Conservation (phyloP, 2,113 vertebrate species). For the Lasiurus cinereus region DNA sequence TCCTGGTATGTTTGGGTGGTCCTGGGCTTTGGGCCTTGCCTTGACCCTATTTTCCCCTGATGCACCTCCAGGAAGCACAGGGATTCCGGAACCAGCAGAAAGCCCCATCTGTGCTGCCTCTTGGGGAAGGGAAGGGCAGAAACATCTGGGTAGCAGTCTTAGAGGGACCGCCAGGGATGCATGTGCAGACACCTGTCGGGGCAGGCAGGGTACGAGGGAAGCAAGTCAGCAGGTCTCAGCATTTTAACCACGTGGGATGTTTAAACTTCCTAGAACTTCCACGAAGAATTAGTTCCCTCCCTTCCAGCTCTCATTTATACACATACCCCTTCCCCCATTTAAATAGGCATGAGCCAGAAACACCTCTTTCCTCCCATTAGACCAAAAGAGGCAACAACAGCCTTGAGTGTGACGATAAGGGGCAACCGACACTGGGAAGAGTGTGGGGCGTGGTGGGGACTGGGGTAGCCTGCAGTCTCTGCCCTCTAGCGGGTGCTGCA, state of each 20-base stretch:
- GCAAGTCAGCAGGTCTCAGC: not conserved
- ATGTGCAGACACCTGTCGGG: fast-evolving
- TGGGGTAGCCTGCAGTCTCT: not conserved
- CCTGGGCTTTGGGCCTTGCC: not conserved
- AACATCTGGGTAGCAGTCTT: not conserved
- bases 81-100: not conserved
- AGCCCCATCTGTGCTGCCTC: not conserved
- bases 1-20: not conserved
- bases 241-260: not conserved
- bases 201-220: fast-evolving
- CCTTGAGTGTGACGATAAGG: not conserved
- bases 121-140: not conserved
- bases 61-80: not conserved
- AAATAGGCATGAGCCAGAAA: not conserved
- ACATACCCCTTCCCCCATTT: not conserved
- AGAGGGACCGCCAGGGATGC: not conserved
- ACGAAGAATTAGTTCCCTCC: not conserved
- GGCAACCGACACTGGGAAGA: not conserved
- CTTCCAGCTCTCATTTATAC: not conserved
- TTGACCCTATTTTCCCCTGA: not conserved
- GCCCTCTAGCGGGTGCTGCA: not conserved
- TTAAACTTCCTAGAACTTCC: conserved; percentile 9
- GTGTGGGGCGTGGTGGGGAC: not conserved
- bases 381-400: not conserved
- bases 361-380: not conserved